Conservation (phyloP, 2,888 invertebrate genomes). For the Drosophila formosana region DNA sequence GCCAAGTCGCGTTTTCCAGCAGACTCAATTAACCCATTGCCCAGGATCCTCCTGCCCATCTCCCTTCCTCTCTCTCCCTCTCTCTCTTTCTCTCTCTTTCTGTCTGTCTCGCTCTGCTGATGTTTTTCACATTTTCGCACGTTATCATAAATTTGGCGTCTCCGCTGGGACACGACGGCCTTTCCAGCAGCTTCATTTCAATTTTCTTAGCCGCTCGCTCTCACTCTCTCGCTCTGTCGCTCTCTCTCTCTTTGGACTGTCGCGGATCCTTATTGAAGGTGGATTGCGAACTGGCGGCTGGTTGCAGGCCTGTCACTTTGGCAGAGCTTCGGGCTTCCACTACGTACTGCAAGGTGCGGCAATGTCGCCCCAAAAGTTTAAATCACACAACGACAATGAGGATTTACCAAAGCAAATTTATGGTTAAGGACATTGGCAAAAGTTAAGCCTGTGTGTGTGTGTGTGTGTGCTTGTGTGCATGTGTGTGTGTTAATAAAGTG, state of each 20-base stretch:
- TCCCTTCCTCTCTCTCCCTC: background rate
- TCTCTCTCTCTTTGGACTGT: constrained; percentile 14
- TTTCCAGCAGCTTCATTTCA: constrained; percentile 66
- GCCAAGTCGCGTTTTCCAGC: constrained; percentile 60
- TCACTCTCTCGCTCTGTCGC: background rate
- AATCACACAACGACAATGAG: constrained; percentile 84
- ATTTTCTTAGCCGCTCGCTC: constrained; percentile 59
- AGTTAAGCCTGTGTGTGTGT: constrained; percentile 64
- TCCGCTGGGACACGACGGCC: constrained; percentile 46
- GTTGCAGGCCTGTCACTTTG: constrained; percentile 47
- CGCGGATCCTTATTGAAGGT: constrained; percentile 50
- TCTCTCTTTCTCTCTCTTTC: background rate
- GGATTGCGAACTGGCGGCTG: constrained; percentile 4
- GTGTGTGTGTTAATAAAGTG: constrained; percentile 55
- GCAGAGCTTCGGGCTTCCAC: constrained; percentile 29
- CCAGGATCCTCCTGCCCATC: background rate
- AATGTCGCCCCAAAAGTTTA: constrained; percentile 78
- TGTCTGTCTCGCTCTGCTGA: background rate
- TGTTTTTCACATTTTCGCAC: constrained; percentile 64
- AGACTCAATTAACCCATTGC: constrained; percentile 59
- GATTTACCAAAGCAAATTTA: constrained; percentile 83
- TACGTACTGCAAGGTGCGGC: constrained; percentile 26
- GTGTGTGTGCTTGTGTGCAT: constrained; percentile 15
- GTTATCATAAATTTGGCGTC: constrained; percentile 66
- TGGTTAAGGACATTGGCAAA: constrained; percentile 78